Conservation (phyloP, 1,140 invertebrate species). For the Macrobrachium nipponense region DNA sequence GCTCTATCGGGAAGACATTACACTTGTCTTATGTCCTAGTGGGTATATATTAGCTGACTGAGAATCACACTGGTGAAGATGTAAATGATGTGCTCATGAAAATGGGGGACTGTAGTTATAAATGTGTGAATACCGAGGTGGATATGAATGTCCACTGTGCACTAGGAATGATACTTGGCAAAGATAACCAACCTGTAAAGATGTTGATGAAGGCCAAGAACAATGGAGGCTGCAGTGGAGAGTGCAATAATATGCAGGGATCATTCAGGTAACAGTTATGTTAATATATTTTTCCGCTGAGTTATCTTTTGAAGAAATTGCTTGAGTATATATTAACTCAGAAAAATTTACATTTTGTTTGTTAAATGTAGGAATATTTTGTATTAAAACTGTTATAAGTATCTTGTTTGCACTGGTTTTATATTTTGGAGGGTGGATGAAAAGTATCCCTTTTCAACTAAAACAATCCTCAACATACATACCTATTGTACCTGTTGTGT, state of each 20-base stretch:
- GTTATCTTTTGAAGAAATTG: background rate
- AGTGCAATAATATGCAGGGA: slow-evolving; percentile 73
- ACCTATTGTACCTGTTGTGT: too few relatives aligned
- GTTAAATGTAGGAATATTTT: too few relatives aligned
- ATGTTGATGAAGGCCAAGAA: slow-evolving; percentile 68
- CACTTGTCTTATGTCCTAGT: slow-evolving; percentile 68
- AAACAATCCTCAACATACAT: too few relatives aligned
- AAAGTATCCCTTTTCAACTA: too few relatives aligned
- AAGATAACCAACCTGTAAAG: slow-evolving; percentile 70
- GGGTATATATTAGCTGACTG: slow-evolving; percentile 66
- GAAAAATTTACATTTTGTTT: too few relatives aligned
- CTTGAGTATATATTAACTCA: too few relatives aligned
- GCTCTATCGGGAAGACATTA: slow-evolving; percentile 67
- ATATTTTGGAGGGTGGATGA: too few relatives aligned
- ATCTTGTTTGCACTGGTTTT: too few relatives aligned
- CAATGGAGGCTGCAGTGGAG: slow-evolving; percentile 71
- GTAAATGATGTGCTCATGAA: slow-evolving; percentile 66
- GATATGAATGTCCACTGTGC: slow-evolving; percentile 68
- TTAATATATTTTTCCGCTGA: background rate
- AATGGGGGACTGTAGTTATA: slow-evolving; percentile 77
- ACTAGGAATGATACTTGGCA: slow-evolving; percentile 67
- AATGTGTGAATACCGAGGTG: slow-evolving; percentile 86
- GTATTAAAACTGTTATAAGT: too few relatives aligned
- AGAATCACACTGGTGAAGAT: slow-evolving; percentile 66
- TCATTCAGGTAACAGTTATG: slow-evolving; percentile 71